A percentile compares a stretch with the other conserved stretches of the same genome.
These are phyloP conservation scores for Syngnathus scovelli DNA, from an alignment of 2,113 vertebrate genomes.

Conservation along the genomic window DNA sequence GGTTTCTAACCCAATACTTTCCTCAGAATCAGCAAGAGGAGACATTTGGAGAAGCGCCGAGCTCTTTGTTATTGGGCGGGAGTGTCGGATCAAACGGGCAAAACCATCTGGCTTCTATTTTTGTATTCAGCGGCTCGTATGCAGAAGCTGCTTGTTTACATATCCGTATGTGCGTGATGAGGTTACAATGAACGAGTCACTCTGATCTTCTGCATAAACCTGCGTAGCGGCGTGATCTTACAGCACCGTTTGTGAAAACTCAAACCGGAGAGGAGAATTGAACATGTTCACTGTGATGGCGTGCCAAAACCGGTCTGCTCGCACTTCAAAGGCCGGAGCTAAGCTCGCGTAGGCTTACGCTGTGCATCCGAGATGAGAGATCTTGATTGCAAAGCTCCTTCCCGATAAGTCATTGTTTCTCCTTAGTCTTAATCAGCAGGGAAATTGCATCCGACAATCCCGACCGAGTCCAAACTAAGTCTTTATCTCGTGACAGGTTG, in stretches of 20 bases:
- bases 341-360: conserved; percentile 45
- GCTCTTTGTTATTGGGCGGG: conserved; percentile 59
- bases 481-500: conserved; percentile 24
- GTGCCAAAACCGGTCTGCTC: conserved; percentile 47
- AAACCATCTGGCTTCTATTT: conserved; percentile 62
- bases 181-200: conserved; percentile 49
- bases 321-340: conserved; percentile 58
- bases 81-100: conserved; percentile 56
- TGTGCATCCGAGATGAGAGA: conserved; percentile 54
- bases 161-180: conserved; percentile 37
- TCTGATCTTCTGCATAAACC: conserved; percentile 49
- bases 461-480: conserved; percentile 28
- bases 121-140: conserved; percentile 57
- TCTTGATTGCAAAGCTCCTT: conserved; percentile 57
- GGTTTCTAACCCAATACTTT: conserved; percentile 23
- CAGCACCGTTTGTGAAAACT: conserved; percentile 15
- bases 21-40: conserved; percentile 32
- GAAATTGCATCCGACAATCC: conserved; percentile 38
- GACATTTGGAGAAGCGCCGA: conserved; percentile 24
- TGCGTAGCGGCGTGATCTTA: conserved; percentile 22
- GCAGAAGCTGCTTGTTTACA: conserved; percentile 65
- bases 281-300: conserved; percentile 26
- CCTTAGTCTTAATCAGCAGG: conserved; percentile 52
- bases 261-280: conserved; percentile 6
- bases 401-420: conserved; percentile 45